phyloP scores from a whole-genome alignment of 2,888 invertebrate genomes.

The Stenodera caucasica region DNA sequence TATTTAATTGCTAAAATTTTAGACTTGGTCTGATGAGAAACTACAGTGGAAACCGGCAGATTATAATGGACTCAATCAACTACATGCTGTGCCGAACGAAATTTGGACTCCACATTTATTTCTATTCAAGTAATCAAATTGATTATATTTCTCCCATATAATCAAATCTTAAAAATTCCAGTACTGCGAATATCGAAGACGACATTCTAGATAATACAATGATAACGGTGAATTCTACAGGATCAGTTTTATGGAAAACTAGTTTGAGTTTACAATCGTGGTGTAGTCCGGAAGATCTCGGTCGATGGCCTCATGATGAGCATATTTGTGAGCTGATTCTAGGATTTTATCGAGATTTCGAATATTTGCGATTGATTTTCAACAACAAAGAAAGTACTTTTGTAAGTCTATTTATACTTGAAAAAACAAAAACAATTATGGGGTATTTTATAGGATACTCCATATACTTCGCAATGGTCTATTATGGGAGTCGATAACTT shows the following conservation, averaged over 20 bases:
- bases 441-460: constrained; percentile 35
- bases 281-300: constrained; percentile 48
- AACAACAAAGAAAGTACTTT: constrained; percentile 36
- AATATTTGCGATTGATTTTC: constrained; percentile 39
- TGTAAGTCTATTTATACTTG: constrained; percentile 30
- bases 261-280: constrained; percentile 46
- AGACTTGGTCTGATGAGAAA: constrained; percentile 67
- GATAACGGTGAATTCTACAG: constrained; percentile 44
- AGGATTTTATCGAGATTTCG: constrained; percentile 48
- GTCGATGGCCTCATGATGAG: constrained; percentile 54
- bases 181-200: constrained; percentile 44
- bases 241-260: constrained; percentile 51
- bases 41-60: constrained; percentile 64
- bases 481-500: constrained; percentile 33
- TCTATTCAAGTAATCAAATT: constrained; percentile 52
- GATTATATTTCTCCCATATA: too few species aligned
- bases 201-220: constrained; percentile 44
- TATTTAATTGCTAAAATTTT: constrained; percentile 35
- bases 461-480: constrained; percentile 38
- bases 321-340: constrained; percentile 52
- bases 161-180: too few species aligned
- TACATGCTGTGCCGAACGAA: constrained; percentile 60
- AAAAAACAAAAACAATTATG: too few species aligned
- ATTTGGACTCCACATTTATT: constrained; percentile 64
- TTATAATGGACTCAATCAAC: constrained; percentile 58